These are phyloP conservation scores for Meiosimyza decipiens DNA, from an alignment of 2,888 invertebrate species.

Conservation along the genomic window DNA sequence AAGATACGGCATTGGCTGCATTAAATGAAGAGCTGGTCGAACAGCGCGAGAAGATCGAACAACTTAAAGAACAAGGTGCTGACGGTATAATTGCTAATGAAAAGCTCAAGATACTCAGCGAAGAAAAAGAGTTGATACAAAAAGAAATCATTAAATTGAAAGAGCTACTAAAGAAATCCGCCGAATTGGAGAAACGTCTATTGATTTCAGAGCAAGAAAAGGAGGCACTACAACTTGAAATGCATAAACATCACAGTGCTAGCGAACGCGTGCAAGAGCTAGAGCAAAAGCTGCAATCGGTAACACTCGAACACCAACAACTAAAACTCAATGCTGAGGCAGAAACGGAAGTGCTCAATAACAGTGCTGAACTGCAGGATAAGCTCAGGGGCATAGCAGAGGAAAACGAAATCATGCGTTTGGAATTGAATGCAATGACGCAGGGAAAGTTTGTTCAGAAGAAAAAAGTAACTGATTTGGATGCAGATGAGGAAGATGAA, in stretches of 20 bases:
- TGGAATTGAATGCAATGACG: constrained; percentile 52
- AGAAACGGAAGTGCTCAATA: constrained; percentile 55
- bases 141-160: constrained; percentile 41
- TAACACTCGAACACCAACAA: constrained; percentile 58
- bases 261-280: constrained; percentile 42
- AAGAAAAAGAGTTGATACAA: constrained; percentile 44
- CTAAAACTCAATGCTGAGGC: constrained; percentile 57
- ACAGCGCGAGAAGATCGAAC: constrained; percentile 42
- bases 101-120: constrained; percentile 44
- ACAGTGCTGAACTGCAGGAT: constrained; percentile 53
- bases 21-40: constrained; percentile 42
- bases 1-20: constrained; percentile 44
- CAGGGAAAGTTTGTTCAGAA: constrained; percentile 59
- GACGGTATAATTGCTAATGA: constrained; percentile 45
- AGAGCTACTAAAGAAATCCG: constrained; percentile 33
- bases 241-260: constrained; percentile 44
- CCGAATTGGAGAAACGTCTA: constrained; percentile 54
- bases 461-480: constrained; percentile 62
- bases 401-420: constrained; percentile 54
- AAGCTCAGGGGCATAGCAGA: constrained; percentile 52
- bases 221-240: constrained; percentile 57
- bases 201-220: constrained; percentile 57
- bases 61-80: constrained; percentile 44
- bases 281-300: constrained; percentile 54
- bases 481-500: constrained; percentile 50